Percentiles rank a stretch among this genome's conserved stretches.
These are phyloP conservation scores for Tanypteryx hageni DNA, from an alignment of 2,888 invertebrate species.

Conservation along the genomic window DNA sequence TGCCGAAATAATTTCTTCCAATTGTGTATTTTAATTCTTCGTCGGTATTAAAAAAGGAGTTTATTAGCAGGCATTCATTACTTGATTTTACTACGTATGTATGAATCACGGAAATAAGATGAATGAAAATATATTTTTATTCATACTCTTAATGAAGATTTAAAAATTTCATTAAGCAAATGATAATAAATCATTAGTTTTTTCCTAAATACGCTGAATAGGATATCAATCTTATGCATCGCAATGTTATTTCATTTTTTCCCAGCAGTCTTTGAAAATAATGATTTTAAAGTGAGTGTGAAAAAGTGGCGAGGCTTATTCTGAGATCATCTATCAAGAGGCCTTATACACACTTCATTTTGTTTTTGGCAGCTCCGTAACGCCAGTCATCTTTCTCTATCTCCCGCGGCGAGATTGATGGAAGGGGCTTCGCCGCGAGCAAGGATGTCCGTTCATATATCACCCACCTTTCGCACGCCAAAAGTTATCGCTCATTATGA, in stretches of 20 bases:
- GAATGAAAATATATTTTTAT: no score
- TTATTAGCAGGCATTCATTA: no score
- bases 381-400: background rate
- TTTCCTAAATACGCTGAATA: background rate
- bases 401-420: conserved; percentile 28
- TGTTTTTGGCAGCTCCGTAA: background rate
- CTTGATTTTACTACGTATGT: background rate
- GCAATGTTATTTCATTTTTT: background rate
- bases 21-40: no score
- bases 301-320: background rate
- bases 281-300: background rate
- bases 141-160: no score
- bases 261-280: background rate
- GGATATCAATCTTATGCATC: background rate
- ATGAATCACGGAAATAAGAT: no score
- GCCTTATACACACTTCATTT: background rate
- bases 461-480: background rate
- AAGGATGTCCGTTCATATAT: background rate
- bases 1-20: no score
- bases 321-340: background rate
- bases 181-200: no score
- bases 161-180: no score
- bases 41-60: no score
- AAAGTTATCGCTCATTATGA: background rate
- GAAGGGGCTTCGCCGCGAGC: background rate